phyloP scores from a whole-genome alignment of 1,140 invertebrate species.

The Leguminivora glycinivorella region DNA sequence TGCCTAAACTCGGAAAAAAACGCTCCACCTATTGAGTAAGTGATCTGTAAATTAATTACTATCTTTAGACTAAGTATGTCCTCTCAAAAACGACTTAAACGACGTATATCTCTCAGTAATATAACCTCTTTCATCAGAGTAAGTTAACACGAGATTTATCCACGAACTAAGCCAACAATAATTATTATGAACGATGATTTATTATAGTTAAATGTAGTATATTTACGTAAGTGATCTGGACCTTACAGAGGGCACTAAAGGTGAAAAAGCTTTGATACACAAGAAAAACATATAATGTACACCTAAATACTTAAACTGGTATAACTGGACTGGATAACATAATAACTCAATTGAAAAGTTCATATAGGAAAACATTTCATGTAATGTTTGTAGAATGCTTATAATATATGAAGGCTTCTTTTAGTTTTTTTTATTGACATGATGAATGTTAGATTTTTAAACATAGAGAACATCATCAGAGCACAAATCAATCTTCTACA shows the following conservation, averaged over 20 bases:
- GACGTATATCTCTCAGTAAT: neutral
- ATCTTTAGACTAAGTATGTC: neutral
- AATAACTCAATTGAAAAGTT: too few relatives aligned
- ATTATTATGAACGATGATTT: conserved; percentile 8
- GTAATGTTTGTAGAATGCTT: too few relatives aligned
- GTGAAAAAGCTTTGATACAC: neutral
- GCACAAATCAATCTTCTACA: too few relatives aligned
- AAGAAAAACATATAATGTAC: neutral
- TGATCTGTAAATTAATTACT: neutral
- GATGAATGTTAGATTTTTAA: too few relatives aligned
- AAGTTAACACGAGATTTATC: neutral
- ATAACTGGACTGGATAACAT: neutral
- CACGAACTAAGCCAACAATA: neutral
- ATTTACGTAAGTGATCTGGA: conserved; percentile 3
- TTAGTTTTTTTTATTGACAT: too few relatives aligned
- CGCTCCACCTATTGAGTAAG: neutral
- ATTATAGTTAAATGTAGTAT: neutral
- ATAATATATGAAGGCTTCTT: too few relatives aligned
- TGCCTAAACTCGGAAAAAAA: too few relatives aligned
- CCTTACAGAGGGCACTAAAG: neutral
- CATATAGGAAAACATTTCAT: too few relatives aligned
- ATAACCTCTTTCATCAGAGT: neutral
- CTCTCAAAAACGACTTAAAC: neutral
- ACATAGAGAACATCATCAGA: too few relatives aligned
- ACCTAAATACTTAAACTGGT: neutral